Evolutionary conservation across 2,113 vertebrate species (phyloP).

Genomic region (Noctilio leporinus): DNA sequence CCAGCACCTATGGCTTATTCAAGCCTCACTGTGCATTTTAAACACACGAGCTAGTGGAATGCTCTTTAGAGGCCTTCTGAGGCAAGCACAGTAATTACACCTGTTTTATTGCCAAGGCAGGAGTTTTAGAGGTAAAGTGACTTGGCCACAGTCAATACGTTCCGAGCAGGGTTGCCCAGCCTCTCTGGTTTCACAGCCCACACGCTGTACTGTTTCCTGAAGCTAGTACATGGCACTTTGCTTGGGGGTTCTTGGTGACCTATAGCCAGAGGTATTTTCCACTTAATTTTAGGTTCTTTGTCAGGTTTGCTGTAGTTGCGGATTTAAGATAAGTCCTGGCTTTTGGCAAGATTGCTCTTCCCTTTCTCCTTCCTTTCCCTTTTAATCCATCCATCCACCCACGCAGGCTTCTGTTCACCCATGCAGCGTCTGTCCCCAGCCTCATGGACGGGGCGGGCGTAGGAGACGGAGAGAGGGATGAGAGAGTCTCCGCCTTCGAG

Average conservation of each 20-base stretch:
- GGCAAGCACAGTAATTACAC: not conserved
- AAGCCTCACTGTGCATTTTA: not conserved
- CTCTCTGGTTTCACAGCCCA: not conserved
- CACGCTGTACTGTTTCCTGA: not conserved
- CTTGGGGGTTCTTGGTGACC: not conserved
- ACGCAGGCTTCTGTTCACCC: not conserved
- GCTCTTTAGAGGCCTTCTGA: not conserved
- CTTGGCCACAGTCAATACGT: not conserved
- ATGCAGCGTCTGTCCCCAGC: not conserved
- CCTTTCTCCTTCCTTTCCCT: not conserved
- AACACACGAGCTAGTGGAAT: not conserved
- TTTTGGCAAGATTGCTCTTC: not conserved
- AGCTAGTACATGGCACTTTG: not conserved
- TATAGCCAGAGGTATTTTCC: not conserved
- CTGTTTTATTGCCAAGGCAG: not conserved
- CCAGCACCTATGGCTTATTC: rapidly evolving
- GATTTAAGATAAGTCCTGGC: not conserved
- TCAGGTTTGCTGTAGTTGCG: not conserved
- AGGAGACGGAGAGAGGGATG: not conserved
- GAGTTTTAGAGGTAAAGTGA: not conserved
- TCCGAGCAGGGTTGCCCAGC: not conserved
- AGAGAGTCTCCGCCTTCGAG: not conserved
- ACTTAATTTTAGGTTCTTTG: not conserved
- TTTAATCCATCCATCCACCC: not conserved
- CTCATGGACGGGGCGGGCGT: too few species aligned